Conservation (phyloP, 2,888 invertebrate genomes). For the Megastigmus dorsalis region DNA sequence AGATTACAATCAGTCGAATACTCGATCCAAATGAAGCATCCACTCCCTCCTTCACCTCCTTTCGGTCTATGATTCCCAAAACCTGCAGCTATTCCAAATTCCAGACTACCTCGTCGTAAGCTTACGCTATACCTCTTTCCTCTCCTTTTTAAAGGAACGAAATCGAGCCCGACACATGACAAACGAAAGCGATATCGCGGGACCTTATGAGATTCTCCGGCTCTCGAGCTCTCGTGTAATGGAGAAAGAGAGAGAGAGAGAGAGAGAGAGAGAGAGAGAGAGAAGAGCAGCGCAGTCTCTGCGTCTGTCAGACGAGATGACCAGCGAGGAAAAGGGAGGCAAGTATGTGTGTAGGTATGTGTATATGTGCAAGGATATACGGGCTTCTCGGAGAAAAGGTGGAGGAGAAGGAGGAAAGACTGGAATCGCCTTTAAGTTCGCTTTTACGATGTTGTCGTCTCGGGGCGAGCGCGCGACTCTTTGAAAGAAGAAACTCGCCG, state of each 20-base stretch:
- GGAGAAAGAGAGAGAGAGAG: constrained; percentile 3
- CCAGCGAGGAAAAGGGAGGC: neutral
- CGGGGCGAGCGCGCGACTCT: constrained; percentile 43
- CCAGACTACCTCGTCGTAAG: no score
- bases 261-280: constrained; percentile 4
- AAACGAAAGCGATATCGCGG: constrained; percentile 42
- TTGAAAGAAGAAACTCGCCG: constrained; percentile 58
- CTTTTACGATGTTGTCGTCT: constrained; percentile 55
- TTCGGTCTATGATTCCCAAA: no score
- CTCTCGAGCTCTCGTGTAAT: no score
- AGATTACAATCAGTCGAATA: constrained; percentile 6
- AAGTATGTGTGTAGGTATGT: neutral
- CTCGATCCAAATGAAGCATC: no score
- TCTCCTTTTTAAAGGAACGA: constrained; percentile 12
- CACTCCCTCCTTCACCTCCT: no score
- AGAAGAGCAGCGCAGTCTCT: constrained; percentile 4
- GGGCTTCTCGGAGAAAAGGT: neutral
- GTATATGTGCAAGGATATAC: neutral
- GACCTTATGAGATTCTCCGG: constrained; percentile 37
- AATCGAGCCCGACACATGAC: constrained; percentile 48
- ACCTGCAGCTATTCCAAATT: no score
- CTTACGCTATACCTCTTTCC: no score
- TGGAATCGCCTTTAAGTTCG: constrained; percentile 53
- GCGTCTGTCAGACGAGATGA: constrained; percentile 45
- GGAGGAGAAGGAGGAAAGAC: constrained; percentile 23